Percentiles rank a stretch among this genome's conserved stretches.
phyloP scores from a whole-genome alignment of 1,140 invertebrate species.

The Scaptomyza hsui region DNA sequence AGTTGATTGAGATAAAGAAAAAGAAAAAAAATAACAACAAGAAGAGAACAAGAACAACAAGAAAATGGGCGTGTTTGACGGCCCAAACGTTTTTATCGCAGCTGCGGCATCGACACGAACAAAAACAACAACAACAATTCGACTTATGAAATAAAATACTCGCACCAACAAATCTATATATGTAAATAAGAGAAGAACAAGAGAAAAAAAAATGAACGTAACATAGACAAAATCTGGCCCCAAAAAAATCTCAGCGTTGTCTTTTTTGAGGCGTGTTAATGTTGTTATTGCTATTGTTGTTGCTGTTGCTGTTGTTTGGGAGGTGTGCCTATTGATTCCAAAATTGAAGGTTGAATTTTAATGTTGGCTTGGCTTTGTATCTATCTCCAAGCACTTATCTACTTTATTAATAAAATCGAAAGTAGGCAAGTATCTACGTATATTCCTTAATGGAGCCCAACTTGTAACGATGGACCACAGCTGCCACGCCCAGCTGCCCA shows the following conservation, averaged over 20 bases:
- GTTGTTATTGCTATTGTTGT: constrained; percentile 22
- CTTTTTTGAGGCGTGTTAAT: constrained; percentile 28
- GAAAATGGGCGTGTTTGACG: constrained; percentile 21
- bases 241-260: constrained; percentile 46
- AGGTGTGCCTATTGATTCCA: constrained; percentile 68
- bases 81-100: constrained; percentile 47
- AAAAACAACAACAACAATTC: constrained; percentile 4
- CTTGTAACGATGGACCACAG: neutral
- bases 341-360: constrained; percentile 73
- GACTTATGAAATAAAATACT: constrained; percentile 15
- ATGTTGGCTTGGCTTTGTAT: constrained; percentile 31
- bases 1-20: constrained; percentile 4
- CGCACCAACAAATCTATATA: neutral
- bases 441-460: constrained; percentile 13
- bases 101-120: constrained; percentile 43
- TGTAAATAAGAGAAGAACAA: constrained; percentile 7
- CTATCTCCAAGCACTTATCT: constrained; percentile 38
- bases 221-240: constrained; percentile 39
- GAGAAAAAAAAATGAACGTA: constrained; percentile 16
- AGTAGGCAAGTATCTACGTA: neutral
- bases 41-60: constrained; percentile 11
- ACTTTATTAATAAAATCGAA: neutral
- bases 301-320: neutral
- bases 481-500: neutral
- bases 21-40: constrained; percentile 3